A percentile compares a stretch with the other conserved stretches of the same genome.
Conservation (phyloP, 2,888 invertebrate genomes). For the Bombylius major region DNA sequence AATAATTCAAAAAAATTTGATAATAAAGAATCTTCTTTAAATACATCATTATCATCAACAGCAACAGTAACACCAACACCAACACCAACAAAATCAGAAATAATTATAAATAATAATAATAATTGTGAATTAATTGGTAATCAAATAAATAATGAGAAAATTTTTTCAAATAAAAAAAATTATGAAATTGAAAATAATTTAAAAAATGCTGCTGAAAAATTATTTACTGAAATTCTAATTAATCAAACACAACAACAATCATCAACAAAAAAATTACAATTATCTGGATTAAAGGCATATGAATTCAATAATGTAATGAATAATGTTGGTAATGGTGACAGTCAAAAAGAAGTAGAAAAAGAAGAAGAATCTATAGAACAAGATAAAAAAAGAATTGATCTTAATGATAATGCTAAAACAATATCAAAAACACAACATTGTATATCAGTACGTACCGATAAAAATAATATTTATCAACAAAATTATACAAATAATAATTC, state of each 20-base stretch:
- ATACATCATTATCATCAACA: neutral
- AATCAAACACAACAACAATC: slow-evolving; percentile 21
- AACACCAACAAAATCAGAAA: neutral
- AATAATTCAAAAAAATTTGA: slow-evolving; percentile 16
- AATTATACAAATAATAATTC: neutral
- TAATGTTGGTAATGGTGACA: neutral
- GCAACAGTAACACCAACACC: neutral
- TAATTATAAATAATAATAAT: slow-evolving; percentile 5
- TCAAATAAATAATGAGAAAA: neutral
- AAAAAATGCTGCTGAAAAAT: slow-evolving; percentile 34
- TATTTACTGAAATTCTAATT: slow-evolving; percentile 34
- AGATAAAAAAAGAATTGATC: neutral
- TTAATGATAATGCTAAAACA: neutral
- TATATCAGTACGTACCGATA: slow-evolving; percentile 8
- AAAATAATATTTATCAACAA: neutral
- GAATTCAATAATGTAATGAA: neutral
- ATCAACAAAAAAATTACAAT: neutral
- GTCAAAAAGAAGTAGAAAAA: neutral
- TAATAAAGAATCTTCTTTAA: neutral
- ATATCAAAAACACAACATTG: slow-evolving; percentile 9
- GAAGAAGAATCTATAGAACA: neutral
- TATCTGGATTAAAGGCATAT: neutral
- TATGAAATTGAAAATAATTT: slow-evolving; percentile 34
- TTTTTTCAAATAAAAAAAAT: slow-evolving; percentile 20
- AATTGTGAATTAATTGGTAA: neutral